Conservation (phyloP, 2,888 invertebrate species). For the Leptarthrus brevirostris region DNA sequence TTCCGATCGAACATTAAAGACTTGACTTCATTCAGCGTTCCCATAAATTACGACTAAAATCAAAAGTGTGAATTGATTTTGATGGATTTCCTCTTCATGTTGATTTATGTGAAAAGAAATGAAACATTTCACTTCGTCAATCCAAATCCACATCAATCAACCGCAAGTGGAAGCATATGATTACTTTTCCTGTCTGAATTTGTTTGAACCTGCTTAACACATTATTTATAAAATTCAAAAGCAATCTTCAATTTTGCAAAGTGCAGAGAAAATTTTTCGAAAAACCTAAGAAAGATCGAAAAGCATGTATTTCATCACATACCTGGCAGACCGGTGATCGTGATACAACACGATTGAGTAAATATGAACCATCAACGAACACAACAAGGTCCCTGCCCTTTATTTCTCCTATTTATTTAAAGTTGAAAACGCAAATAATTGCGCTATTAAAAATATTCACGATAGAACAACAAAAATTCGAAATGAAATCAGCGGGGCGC, state of each 20-base stretch:
- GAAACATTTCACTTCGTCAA: not conserved
- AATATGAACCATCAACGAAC: constrained; percentile 10
- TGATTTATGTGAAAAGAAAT: not conserved
- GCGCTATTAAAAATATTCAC: constrained; percentile 29
- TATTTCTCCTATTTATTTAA: constrained; percentile 31
- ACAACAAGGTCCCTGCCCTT: constrained; percentile 37
- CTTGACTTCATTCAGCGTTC: too few species aligned
- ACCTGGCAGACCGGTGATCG: constrained; percentile 24
- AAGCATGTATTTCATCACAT: constrained; percentile 9
- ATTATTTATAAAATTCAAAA: constrained; percentile 7
- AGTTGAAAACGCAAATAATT: constrained; percentile 31
- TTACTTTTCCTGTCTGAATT: not conserved
- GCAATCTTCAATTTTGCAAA: constrained; percentile 1
- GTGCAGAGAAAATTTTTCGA: constrained; percentile 21
- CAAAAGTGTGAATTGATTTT: constrained; percentile 5
- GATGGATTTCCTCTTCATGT: not conserved
- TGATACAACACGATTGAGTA: not conserved
- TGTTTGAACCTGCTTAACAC: not conserved
- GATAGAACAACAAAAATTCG: constrained; percentile 55
- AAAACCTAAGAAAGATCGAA: not conserved
- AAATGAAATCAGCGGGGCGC: constrained; percentile 65
- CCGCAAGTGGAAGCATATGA: too few species aligned
- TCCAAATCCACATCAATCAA: not conserved
- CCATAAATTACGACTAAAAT: too few species aligned
- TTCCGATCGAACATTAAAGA: too few species aligned